These are phyloP conservation scores for Embidobia sp. DNA, from an alignment of 2,888 invertebrate genomes.

Conservation along the genomic window DNA sequence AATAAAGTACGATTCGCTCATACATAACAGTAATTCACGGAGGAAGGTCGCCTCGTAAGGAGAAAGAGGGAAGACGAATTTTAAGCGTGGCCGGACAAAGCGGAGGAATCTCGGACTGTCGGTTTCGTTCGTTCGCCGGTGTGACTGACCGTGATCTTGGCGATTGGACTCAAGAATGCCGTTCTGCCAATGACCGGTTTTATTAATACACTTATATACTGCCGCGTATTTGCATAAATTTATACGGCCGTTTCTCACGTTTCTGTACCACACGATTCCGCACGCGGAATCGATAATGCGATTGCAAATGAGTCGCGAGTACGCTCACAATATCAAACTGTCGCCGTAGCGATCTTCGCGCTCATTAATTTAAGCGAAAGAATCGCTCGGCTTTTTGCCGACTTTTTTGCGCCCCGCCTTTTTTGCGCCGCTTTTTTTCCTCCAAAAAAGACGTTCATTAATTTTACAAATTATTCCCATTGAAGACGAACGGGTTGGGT, in stretches of 20 bases:
- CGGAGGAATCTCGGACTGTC: slow-evolving; percentile 38
- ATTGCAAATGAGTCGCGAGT: slow-evolving; percentile 8
- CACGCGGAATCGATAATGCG: slow-evolving; percentile 22
- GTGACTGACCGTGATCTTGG: slow-evolving; percentile 76
- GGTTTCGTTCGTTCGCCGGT: slow-evolving; percentile 56
- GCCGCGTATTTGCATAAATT: slow-evolving; percentile 51
- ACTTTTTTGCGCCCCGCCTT: too few relatives aligned
- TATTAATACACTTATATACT: slow-evolving; percentile 60
- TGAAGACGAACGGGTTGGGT: slow-evolving; percentile 3
- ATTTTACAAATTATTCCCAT: slow-evolving; percentile 16
- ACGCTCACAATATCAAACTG: slow-evolving; percentile 8
- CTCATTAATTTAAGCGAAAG: slow-evolving; percentile 15
- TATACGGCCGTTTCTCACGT: slow-evolving; percentile 50
- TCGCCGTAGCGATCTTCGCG: slow-evolving; percentile 9
- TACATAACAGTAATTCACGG: slow-evolving; percentile 42
- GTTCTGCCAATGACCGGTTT: slow-evolving; percentile 77
- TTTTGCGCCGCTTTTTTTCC: not conserved
- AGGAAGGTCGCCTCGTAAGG: slow-evolving; percentile 17
- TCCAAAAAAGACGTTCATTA: slow-evolving; percentile 7
- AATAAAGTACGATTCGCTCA: slow-evolving; percentile 33
- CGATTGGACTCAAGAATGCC: slow-evolving; percentile 71
- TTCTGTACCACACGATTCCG: slow-evolving; percentile 8
- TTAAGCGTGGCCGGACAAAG: slow-evolving; percentile 25
- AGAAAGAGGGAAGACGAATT: slow-evolving; percentile 33
- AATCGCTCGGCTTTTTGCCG: too few relatives aligned